A percentile compares a stretch with the other conserved stretches of the same genome.
phyloP scores from a whole-genome alignment of 2,888 invertebrate species.

The Didymodactylos carnosus region DNA sequence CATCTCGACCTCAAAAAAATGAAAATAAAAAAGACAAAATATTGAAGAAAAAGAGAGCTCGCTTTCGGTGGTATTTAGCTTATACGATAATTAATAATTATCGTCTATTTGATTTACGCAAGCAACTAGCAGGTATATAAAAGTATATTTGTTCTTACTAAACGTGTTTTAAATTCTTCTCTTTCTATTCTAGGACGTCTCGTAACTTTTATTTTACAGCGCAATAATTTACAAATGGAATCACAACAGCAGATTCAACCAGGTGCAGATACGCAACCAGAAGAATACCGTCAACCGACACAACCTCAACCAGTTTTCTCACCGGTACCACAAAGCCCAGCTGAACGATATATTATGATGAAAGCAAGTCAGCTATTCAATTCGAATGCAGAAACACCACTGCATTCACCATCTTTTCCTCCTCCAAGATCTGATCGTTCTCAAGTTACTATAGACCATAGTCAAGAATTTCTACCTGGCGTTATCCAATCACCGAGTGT shows the following conservation, averaged over 20 bases:
- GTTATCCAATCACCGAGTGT: not conserved
- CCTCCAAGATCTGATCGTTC: not conserved
- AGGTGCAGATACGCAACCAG: not conserved
- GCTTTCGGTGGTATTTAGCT: not conserved
- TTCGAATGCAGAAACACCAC: not conserved
- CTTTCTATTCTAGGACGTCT: not conserved
- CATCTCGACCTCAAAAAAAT: not conserved
- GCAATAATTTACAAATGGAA: not conserved
- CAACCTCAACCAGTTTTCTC: not conserved
- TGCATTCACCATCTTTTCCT: not conserved
- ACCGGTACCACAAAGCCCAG: not conserved
- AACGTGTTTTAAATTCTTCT: too few relatives aligned
- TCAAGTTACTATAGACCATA: not conserved
- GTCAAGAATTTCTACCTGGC: not conserved
- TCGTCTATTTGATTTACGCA: not conserved
- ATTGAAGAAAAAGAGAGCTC: not conserved
- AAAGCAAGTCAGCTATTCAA: not conserved
- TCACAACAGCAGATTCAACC: not conserved
- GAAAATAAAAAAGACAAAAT: not conserved
- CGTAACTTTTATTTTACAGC: not conserved
- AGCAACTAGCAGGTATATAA: too few relatives aligned
- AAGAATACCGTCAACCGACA: not conserved
- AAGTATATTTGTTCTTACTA: too few relatives aligned
- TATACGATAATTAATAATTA: not conserved
- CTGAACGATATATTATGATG: not conserved